Conservation (phyloP, 2,113 vertebrate species). For the Pelecanoides urinatrix region DNA sequence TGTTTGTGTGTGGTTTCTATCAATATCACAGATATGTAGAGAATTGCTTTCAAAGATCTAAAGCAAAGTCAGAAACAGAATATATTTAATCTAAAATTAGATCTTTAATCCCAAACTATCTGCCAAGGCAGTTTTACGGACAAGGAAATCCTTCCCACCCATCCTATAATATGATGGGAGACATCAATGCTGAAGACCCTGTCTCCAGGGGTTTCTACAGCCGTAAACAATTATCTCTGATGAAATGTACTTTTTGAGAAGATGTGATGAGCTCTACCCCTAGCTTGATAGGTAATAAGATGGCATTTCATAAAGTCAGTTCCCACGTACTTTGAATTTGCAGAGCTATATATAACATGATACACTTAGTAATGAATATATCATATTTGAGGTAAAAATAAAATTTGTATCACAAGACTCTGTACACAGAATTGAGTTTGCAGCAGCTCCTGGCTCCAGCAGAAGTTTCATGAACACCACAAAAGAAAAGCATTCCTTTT, state of each 20-base stretch:
- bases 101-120: not conserved
- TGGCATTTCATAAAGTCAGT: not conserved
- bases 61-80: not conserved
- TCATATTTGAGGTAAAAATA: conserved; percentile 36
- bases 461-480: not conserved
- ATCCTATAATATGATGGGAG: not conserved
- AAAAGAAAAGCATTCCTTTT: not conserved
- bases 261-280: not conserved
- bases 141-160: not conserved
- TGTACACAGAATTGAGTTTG: not conserved
- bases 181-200: not conserved
- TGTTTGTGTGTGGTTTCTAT: not conserved
- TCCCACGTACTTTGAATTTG: not conserved
- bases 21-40: not conserved
- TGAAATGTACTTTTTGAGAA: not conserved
- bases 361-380: conserved; percentile 13
- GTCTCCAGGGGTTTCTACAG: not conserved
- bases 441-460: not conserved
- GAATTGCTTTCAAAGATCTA: not conserved
- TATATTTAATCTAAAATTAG: not conserved
- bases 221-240: not conserved
- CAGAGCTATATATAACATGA: conserved; percentile 35
- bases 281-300: not conserved
- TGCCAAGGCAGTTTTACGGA: not conserved
- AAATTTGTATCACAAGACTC: not conserved